Evolutionary conservation across 2,797 vertebrate genomes (phyloP).

Genomic region (Apodemus agrarius): DNA sequence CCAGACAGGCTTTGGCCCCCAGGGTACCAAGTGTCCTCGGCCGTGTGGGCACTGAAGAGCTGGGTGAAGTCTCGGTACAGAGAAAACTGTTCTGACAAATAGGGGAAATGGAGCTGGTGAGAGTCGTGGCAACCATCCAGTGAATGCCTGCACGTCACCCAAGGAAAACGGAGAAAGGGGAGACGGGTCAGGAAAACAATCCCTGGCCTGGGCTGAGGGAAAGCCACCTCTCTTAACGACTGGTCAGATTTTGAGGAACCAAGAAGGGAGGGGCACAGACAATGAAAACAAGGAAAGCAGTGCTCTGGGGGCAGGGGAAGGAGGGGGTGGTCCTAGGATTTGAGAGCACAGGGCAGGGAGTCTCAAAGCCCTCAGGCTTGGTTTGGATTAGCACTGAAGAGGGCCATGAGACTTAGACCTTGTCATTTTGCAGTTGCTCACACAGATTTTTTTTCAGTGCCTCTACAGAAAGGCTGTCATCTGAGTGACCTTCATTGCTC

Average conservation of each 20-base stretch:
- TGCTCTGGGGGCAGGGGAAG: background rate
- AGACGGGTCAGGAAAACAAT: too few species aligned
- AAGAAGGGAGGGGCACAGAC: background rate
- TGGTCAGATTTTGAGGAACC: background rate
- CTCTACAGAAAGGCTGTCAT: background rate
- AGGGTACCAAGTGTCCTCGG: background rate
- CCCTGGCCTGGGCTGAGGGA: background rate
- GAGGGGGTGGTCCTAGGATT: background rate
- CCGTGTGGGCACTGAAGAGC: background rate
- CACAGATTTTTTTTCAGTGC: background rate
- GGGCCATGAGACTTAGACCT: background rate
- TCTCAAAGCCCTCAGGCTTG: background rate
- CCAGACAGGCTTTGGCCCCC: slow-evolving; percentile 4
- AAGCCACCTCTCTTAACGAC: background rate
- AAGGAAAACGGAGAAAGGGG: background rate
- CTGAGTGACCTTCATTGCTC: background rate
- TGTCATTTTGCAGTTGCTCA: background rate
- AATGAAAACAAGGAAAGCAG: background rate
- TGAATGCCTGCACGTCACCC: background rate
- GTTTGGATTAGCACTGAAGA: background rate
- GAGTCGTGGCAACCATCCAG: background rate
- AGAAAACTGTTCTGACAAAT: background rate
- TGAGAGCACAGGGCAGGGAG: background rate
- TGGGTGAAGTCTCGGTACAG: background rate
- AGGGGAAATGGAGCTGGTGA: background rate